Base-by-base conservation (phyloP, 2,888 invertebrate species). In the Agrochola macilenta region DNA sequence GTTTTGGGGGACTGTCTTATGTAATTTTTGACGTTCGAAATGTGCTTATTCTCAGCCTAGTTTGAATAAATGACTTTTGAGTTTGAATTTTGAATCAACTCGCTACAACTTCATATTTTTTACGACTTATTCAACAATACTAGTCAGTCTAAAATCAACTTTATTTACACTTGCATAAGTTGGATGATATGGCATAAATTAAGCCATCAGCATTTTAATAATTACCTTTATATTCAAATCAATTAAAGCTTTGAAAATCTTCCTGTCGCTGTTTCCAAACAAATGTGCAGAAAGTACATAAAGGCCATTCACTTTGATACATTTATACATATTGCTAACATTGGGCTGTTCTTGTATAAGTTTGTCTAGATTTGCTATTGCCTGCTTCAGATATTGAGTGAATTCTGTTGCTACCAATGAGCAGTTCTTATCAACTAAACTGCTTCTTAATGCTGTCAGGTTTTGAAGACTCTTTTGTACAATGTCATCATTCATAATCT, bases 201-300 rank as follows among this genome's bases (percentile, higher is more conserved):
- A 65, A 65, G n/a, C 20, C 58, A n/a, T 49, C 1, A n/a, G 14
- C n/a, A 69, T 66, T 35, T 54, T 61, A 39, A 52, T 46, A 73
- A 23, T 89, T 91, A 98, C 98, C 97, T 98, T 99, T 91, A 97
- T 97, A 93, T 99, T 98, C 8, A 98, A 93, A 87, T 99, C 99
- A 88, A 98, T 96, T 49, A 99, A 92, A 72, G 97, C 96, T 93
- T 98, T 98, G 73, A 98, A 97, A 65, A 98, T 93, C 93, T 98
- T 99, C 90, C 98, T 98, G 93, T 99, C 99, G 87, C 97, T 97
- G 88, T 97, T 97, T 68, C 98, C 98, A 95, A 98, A 99, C 72
- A 98, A 95, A 91, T 98, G 97, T 81, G 97, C 97, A 79, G 97
- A 97, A 39, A 98, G 95, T 2, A 98, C 98, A 92, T 97, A 97